Percentiles rank a stretch among this genome's conserved stretches.
These are phyloP conservation scores for Stichopus horrens DNA, from an alignment of 53 echinoderm and acorn worm species.

Conservation along the genomic window DNA sequence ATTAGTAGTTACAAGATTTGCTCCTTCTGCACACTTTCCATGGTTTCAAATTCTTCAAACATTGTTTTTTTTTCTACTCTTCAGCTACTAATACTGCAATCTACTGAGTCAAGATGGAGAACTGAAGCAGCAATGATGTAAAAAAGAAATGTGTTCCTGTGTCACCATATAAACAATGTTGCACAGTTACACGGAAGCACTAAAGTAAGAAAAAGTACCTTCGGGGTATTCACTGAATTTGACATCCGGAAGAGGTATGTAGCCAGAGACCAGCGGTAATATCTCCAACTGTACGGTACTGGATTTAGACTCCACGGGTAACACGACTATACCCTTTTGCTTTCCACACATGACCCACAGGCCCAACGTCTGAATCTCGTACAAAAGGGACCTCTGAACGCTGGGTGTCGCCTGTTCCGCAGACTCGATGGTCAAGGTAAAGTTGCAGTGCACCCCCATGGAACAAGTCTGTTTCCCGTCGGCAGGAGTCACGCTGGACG, in stretches of 20 bases:
- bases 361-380: conserved; percentile 81
- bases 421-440: conserved; percentile 71
- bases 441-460: conserved; percentile 81
- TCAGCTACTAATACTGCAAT: no score
- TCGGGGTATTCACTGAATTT: conserved; percentile 75
- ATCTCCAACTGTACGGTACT: conserved; percentile 76
- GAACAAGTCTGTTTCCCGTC: conserved; percentile 77
- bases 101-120: no score
- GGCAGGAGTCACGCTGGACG: conserved; percentile 70
- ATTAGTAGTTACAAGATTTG: no score
- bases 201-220: background rate
- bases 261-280: conserved; percentile 84
- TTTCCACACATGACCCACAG: conserved; percentile 96
- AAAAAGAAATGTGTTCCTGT: no score
- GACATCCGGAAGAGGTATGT: conserved; percentile 79
- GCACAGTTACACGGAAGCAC: no score
- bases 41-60: no score
- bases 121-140: no score
- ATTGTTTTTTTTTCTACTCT: no score
- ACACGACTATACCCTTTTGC: conserved; percentile 75
- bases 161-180: no score
- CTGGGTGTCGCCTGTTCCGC: background rate
- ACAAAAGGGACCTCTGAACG: conserved; percentile 64
- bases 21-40: no score
- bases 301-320: conserved; percentile 57